Percentiles rank a stretch among this genome's conserved stretches.
phyloP scores from a whole-genome alignment of 1,140 invertebrate species.

The Cardiocondyla obscurior region DNA sequence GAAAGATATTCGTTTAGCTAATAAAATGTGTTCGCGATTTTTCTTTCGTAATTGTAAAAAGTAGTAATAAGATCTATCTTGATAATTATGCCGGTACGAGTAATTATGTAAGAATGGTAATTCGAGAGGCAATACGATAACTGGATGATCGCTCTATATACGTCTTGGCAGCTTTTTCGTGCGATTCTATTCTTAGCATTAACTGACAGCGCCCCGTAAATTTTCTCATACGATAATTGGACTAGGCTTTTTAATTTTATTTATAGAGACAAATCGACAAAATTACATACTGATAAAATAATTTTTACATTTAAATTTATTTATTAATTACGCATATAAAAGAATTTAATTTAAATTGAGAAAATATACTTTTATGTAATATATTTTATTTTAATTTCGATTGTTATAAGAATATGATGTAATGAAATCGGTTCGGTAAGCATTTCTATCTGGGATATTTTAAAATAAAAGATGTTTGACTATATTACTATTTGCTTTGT shows the following conservation, averaged over 20 bases:
- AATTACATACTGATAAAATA: not conserved
- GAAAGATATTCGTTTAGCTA: not conserved
- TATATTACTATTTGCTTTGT: conserved; percentile 5
- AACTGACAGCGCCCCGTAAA: conserved; percentile 68
- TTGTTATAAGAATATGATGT: too few relatives aligned
- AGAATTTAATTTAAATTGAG: too few relatives aligned
- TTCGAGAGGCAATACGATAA: conserved; percentile 72
- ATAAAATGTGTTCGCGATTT: not conserved
- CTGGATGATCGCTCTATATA: conserved; percentile 77
- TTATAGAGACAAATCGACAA: not conserved
- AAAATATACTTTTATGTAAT: too few relatives aligned
- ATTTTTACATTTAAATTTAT: not conserved
- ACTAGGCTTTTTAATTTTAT: not conserved
- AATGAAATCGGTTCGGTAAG: too few relatives aligned
- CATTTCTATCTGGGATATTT: not conserved
- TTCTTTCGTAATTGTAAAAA: too few relatives aligned
- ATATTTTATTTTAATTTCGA: not conserved
- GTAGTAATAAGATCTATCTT: not conserved
- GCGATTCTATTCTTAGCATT: conserved; percentile 71
- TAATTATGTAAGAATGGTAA: conserved; percentile 78
- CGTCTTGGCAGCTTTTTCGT: conserved; percentile 73
- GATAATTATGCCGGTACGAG: not conserved
- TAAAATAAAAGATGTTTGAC: not conserved
- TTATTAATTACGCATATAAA: too few relatives aligned
- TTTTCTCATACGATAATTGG: conserved; percentile 64